Conservation (phyloP, 2,113 vertebrate genomes). For the Trogon surrucura region DNA sequence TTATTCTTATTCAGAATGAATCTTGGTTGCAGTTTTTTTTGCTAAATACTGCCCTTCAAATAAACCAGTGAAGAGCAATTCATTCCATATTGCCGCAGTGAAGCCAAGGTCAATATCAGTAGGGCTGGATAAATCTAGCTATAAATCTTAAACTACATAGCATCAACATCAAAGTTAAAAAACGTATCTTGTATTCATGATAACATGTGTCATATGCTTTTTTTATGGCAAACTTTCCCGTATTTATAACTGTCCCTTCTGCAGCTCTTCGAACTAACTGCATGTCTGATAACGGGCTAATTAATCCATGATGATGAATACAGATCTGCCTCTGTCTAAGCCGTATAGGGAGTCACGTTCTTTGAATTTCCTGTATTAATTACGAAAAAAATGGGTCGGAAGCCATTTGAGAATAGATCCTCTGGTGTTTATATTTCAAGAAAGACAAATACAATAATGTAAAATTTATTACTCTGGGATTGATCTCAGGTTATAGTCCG, state of each 20-base stretch:
- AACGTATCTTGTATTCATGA: not conserved
- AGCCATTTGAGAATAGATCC: slow-evolving; percentile 60
- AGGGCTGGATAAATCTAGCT: not conserved
- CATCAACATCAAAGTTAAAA: not conserved
- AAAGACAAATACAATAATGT: slow-evolving; percentile 68
- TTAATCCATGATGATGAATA: slow-evolving; percentile 56
- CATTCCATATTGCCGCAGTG: not conserved
- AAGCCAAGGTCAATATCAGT: not conserved
- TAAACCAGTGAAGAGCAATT: slow-evolving; percentile 1
- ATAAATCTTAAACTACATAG: not conserved
- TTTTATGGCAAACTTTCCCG: not conserved
- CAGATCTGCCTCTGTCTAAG: slow-evolving; percentile 34
- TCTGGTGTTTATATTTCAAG: slow-evolving; percentile 61
- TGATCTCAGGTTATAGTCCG: slow-evolving; percentile 16
- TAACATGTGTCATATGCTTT: not conserved
- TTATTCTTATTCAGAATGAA: not conserved
- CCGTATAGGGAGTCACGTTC: slow-evolving; percentile 34
- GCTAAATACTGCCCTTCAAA: slow-evolving; percentile 2
- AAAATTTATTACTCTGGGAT: slow-evolving; percentile 60
- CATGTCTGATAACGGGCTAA: slow-evolving; percentile 30
- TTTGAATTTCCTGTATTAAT: slow-evolving; percentile 66
- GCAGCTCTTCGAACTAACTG: not conserved
- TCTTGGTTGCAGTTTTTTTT: not conserved
- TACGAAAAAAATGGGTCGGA: slow-evolving; percentile 56
- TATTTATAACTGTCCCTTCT: slow-evolving; percentile 6